Conservation (phyloP, 2,113 vertebrate species). For the Barnardius zonarius region DNA sequence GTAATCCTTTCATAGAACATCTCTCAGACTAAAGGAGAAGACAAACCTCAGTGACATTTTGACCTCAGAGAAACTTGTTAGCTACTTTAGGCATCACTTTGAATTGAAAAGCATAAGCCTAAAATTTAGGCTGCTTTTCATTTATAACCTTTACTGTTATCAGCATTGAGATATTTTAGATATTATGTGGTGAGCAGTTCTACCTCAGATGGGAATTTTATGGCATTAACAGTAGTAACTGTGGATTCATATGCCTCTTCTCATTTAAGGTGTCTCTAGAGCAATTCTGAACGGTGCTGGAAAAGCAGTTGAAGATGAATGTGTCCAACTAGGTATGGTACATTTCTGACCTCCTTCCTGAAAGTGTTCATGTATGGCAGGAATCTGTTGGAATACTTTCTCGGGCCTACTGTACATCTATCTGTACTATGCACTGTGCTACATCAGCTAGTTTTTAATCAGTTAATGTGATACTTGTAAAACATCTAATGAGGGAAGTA, state of each 20-base stretch:
- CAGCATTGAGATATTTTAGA: not conserved
- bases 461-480: not conserved
- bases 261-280: conserved; percentile 85
- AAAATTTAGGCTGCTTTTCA: not conserved
- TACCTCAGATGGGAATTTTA: not conserved
- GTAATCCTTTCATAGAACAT: not conserved
- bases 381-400: not conserved
- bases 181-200: not conserved
- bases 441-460: not conserved
- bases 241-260: not conserved
- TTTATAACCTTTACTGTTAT: not conserved
- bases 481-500: not conserved
- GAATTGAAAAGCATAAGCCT: not conserved
- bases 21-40: not conserved
- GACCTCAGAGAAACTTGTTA: not conserved
- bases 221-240: not conserved
- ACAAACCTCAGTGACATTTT: not conserved
- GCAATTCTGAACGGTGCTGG: conserved; percentile 87
- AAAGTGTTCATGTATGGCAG: not conserved
- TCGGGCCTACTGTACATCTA: not conserved
- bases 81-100: not conserved
- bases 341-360: not conserved
- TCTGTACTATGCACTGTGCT: not conserved
- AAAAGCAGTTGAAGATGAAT: conserved; percentile 74
- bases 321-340: conserved; percentile 74